Evolutionary conservation across 2,888 invertebrate species (phyloP).

Genomic region (Clunio marinus): DNA sequence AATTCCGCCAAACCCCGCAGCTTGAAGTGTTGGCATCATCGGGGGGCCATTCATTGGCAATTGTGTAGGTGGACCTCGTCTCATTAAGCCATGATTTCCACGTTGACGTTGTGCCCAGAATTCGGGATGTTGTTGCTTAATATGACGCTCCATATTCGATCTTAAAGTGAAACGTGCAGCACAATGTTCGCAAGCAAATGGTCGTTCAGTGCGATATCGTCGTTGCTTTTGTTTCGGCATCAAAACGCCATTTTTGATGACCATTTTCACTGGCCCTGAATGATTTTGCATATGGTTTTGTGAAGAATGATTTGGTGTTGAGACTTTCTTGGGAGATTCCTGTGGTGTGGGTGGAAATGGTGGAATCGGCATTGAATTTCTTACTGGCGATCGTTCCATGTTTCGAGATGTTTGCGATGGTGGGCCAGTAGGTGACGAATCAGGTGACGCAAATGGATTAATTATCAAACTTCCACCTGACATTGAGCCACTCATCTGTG

Average conservation of each 20-base stretch:
- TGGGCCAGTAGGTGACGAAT: conserved; percentile 29
- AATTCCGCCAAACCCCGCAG: conserved; percentile 51
- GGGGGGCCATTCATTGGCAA: conserved; percentile 36
- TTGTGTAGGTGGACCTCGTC: conserved; percentile 44
- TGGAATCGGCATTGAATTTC: conserved; percentile 35
- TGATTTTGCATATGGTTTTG: conserved; percentile 47
- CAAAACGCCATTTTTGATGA: conserved; percentile 81
- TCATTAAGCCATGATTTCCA: conserved; percentile 54
- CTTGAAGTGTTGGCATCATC: conserved; percentile 48
- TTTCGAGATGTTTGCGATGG: conserved; percentile 24
- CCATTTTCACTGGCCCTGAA: conserved; percentile 69
- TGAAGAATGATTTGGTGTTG: conserved; percentile 40
- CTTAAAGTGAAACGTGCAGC: conserved; percentile 83
- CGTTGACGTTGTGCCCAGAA: conserved; percentile 78
- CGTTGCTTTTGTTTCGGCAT: conserved; percentile 91
- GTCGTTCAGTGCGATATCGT: conserved; percentile 82
- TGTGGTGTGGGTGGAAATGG: conserved; percentile 40
- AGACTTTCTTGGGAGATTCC: conserved; percentile 40
- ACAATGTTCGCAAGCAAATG: conserved; percentile 87
- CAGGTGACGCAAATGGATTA: conserved; percentile 48
- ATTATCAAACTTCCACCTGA: conserved; percentile 65
- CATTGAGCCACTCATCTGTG: conserved; percentile 51
- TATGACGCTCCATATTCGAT: conserved; percentile 93
- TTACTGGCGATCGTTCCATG: conserved; percentile 32
- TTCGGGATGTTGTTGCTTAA: conserved; percentile 90